Percentiles rank a stretch among this genome's conserved stretches.
These are phyloP conservation scores for Callospermophilus lateralis DNA, from an alignment of 2,113 vertebrate genomes.

Conservation along the genomic window DNA sequence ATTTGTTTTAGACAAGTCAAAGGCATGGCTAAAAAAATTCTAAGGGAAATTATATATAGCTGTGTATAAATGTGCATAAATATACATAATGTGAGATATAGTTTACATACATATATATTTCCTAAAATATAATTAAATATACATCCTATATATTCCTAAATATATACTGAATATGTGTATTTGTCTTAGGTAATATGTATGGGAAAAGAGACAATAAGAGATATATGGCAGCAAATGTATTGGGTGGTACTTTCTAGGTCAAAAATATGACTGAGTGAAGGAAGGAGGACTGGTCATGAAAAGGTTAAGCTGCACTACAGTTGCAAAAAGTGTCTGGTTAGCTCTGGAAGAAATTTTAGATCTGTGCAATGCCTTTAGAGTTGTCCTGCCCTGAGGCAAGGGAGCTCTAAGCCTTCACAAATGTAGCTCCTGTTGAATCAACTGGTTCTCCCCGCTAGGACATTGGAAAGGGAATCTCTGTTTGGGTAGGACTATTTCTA, in stretches of 20 bases:
- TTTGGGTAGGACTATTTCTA: neutral
- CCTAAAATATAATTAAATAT: neutral
- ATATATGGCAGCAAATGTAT: neutral
- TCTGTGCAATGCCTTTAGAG: neutral
- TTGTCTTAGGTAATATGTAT: neutral
- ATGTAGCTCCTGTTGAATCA: rapidly evolving
- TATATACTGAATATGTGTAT: neutral
- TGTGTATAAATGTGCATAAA: neutral
- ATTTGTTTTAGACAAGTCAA: slow-evolving; percentile 15
- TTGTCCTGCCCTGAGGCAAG: neutral
- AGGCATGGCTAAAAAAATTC: neutral
- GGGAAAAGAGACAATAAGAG: neutral
- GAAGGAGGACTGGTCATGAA: neutral
- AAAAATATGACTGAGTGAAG: rapidly evolving
- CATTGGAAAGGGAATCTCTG: neutral
- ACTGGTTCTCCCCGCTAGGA: neutral
- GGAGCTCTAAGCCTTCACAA: neutral
- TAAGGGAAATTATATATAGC: neutral
- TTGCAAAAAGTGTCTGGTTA: neutral
- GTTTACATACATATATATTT: neutral
- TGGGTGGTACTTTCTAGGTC: neutral
- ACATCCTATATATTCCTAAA: neutral
- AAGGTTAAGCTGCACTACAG: neutral
- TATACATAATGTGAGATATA: neutral
- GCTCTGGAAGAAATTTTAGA: neutral